phyloP scores from a whole-genome alignment of 2,888 invertebrate genomes.

The Sepiola atlantica region DNA sequence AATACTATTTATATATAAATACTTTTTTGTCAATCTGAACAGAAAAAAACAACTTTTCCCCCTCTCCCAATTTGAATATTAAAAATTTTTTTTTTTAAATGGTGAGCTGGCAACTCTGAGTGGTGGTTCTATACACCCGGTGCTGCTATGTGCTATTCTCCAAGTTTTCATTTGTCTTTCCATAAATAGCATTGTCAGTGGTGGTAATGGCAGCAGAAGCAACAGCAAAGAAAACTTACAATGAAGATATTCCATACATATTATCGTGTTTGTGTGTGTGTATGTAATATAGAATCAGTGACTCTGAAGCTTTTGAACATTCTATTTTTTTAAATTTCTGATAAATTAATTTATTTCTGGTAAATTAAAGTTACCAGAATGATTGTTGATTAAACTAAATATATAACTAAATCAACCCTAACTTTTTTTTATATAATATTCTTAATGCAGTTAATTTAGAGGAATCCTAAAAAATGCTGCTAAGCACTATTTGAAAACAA shows the following conservation, averaged over 20 bases:
- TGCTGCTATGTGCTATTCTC: constrained; percentile 17
- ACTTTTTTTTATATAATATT: too few species aligned
- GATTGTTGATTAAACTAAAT: too few species aligned
- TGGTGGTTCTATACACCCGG: constrained; percentile 32
- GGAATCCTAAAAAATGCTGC: too few species aligned
- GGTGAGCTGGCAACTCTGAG: constrained; percentile 13
- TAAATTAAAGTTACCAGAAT: too few species aligned
- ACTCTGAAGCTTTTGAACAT: too few species aligned
- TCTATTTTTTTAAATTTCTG: too few species aligned
- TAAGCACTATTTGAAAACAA: too few species aligned
- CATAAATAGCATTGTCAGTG: constrained; percentile 9
- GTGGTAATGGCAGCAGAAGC: not conserved
- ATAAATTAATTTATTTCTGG: too few species aligned
- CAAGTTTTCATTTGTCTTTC: not conserved
- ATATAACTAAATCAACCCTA: too few species aligned
- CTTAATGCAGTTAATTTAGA: too few species aligned
- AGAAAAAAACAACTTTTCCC: not conserved
- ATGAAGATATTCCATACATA: not conserved
- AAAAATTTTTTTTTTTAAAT: not conserved
- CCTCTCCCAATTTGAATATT: too few species aligned
- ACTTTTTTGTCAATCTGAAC: not conserved
- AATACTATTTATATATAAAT: not conserved
- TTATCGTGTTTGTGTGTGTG: not conserved
- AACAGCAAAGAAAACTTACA: constrained; percentile 21
- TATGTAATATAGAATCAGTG: not conserved